Evolutionary conservation across 2,888 invertebrate genomes (phyloP).

Genomic region (Camptogramma bilineatum): DNA sequence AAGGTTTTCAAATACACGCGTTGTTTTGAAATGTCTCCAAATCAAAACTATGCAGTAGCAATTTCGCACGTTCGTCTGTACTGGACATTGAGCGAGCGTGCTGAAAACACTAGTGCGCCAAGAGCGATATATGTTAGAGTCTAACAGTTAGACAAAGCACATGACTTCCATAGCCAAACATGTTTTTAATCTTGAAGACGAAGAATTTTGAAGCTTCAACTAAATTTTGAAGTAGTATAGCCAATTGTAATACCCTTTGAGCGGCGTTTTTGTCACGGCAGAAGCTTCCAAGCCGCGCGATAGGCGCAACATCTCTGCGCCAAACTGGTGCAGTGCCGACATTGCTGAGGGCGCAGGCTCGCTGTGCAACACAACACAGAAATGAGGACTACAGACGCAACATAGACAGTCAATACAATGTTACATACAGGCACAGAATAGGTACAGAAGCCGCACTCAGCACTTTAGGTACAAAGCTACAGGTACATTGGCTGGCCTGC

Average conservation of each 20-base stretch:
- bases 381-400: constrained; percentile 69
- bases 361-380: constrained; percentile 83
- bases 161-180: background rate
- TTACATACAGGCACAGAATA: constrained; percentile 3
- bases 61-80: background rate
- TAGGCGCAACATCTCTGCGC: constrained; percentile 93
- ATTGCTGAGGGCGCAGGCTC: constrained; percentile 93
- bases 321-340: constrained; percentile 94
- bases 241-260: constrained; percentile 79
- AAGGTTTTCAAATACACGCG: background rate
- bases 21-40: background rate
- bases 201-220: constrained; percentile 47
- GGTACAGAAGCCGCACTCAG: background rate
- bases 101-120: background rate
- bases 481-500: too few species aligned
- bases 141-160: too few species aligned
- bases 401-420: constrained; percentile 42
- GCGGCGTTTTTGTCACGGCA: constrained; percentile 77
- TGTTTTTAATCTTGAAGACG: background rate
- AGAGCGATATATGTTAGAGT: too few species aligned
- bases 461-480: too few species aligned
- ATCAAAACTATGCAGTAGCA: too few species aligned
- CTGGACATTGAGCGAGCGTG: background rate
- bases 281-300: constrained; percentile 92
- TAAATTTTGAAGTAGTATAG: constrained; percentile 61